phyloP scores from a whole-genome alignment of 2,888 invertebrate genomes.

The Sericinus montela region DNA sequence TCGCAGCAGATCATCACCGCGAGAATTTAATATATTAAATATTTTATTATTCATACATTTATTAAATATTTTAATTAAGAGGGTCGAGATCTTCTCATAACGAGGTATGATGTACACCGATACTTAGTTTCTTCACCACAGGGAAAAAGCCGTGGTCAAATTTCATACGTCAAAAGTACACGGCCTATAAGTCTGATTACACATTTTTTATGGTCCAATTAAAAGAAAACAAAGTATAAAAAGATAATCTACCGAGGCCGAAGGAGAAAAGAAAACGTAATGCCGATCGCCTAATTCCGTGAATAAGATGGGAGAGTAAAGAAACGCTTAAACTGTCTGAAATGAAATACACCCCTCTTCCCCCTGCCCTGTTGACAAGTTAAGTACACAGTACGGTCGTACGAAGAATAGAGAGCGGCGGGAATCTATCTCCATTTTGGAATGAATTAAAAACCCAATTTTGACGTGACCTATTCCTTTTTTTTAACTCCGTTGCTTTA shows the following conservation, averaged over 20 bases:
- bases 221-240: not conserved
- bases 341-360: constrained; percentile 48
- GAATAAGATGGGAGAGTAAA: constrained; percentile 20
- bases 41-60: too few species aligned
- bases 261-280: constrained; percentile 9
- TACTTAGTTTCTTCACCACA: too few species aligned
- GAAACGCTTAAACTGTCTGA: constrained; percentile 41
- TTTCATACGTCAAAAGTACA: too few species aligned
- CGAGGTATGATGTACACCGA: too few species aligned
- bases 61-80: too few species aligned
- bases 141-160: too few species aligned
- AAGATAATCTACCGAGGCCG: constrained; percentile 7
- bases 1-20: too few species aligned
- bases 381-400: constrained; percentile 37
- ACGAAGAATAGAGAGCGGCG: constrained; percentile 26
- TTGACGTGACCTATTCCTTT: constrained; percentile 18
- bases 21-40: too few species aligned
- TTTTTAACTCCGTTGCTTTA: constrained; percentile 28
- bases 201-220: too few species aligned
- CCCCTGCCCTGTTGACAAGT: constrained; percentile 39
- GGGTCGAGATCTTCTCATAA: too few species aligned
- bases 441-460: constrained; percentile 29
- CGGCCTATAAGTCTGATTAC: too few species aligned
- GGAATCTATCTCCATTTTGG: constrained; percentile 33
- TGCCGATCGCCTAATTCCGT: constrained; percentile 19